These are phyloP conservation scores for Protonibea diacanthus DNA, from an alignment of 2,797 vertebrate genomes.

Conservation along the genomic window DNA sequence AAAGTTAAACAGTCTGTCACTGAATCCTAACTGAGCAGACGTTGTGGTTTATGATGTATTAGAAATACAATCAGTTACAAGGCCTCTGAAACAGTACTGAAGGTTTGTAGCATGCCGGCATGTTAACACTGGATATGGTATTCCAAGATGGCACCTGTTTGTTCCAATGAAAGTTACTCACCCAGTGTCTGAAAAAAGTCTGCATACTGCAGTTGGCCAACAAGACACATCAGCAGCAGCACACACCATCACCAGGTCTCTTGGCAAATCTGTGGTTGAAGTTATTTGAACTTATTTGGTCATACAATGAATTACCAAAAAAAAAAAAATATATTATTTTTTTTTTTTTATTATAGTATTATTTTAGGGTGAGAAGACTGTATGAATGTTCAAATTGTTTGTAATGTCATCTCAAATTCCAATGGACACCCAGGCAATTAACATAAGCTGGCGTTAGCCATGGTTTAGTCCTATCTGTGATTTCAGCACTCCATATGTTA, in stretches of 20 bases:
- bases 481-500: background rate
- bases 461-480: background rate
- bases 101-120: constrained; percentile 46
- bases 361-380: too few relatives aligned
- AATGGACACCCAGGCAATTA: background rate
- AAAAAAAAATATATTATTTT: too few relatives aligned
- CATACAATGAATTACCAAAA: background rate
- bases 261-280: background rate
- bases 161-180: background rate
- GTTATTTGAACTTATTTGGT: background rate
- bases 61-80: constrained; percentile 48
- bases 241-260: background rate
- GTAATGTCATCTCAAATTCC: background rate
- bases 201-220: constrained; percentile 10
- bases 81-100: constrained; percentile 53
- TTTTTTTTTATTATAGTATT: too few relatives aligned
- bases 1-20: constrained; percentile 47
- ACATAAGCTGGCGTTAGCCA: background rate
- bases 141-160: background rate
- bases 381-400: background rate
- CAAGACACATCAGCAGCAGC: constrained; percentile 18
- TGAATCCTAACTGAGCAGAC: constrained; percentile 30
- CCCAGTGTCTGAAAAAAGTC: background rate
- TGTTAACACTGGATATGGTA: background rate
- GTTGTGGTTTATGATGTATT: constrained; percentile 22